Conservation (phyloP, 2,888 invertebrate genomes). For the Linnaemya vulpina region DNA sequence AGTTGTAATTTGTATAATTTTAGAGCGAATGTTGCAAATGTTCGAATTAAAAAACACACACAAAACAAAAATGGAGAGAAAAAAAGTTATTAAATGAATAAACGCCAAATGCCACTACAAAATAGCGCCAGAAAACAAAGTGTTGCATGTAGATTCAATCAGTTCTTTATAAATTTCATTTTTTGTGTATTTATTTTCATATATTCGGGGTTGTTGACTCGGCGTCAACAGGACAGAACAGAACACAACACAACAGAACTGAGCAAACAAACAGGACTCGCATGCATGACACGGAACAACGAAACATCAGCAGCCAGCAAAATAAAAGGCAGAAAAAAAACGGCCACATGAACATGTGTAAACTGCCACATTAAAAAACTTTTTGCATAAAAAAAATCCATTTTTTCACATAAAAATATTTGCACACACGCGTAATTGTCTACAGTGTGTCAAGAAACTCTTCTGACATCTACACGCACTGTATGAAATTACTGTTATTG, state of each 20-base stretch:
- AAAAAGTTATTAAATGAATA: constrained; percentile 59
- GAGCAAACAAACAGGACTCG: constrained; percentile 48
- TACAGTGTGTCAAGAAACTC: constrained; percentile 27
- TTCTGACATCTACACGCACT: constrained; percentile 11
- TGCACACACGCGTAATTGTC: constrained; percentile 6
- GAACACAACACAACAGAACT: constrained; percentile 28
- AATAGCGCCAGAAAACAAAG: constrained; percentile 50
- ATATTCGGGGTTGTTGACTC: constrained; percentile 67
- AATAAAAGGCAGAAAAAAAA: neutral
- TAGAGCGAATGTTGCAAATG: constrained; percentile 53
- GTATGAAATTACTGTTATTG: neutral
- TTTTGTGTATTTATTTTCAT: constrained; percentile 4
- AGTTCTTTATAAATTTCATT: constrained; percentile 50
- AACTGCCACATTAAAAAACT: constrained; percentile 15
- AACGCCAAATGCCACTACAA: constrained; percentile 56
- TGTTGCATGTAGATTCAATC: constrained; percentile 68
- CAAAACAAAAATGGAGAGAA: constrained; percentile 28
- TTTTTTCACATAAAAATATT: constrained; percentile 16
- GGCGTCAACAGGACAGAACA: constrained; percentile 43
- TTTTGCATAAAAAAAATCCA: constrained; percentile 33
- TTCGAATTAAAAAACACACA: constrained; percentile 22
- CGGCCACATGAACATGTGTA: constrained; percentile 15
- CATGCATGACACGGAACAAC: constrained; percentile 24
- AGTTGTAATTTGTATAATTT: constrained; percentile 67
- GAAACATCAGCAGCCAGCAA: constrained; percentile 8